Evolutionary conservation across 2,888 invertebrate species (phyloP), one percentile per base, ranked within the genome.

Genomic region (Bombylius discolor): DNA sequence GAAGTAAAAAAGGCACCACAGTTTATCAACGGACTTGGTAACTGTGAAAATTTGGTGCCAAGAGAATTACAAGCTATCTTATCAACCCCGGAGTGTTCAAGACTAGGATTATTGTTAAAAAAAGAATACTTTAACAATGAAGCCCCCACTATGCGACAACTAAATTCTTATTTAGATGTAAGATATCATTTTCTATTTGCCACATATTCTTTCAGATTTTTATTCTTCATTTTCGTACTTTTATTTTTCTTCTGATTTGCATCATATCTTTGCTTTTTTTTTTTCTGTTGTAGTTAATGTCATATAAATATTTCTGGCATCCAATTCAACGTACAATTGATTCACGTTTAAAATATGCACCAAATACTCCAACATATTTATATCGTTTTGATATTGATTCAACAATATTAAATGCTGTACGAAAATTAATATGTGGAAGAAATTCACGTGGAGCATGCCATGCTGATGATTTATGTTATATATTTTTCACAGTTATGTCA

Each of bases 381-480:
- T 73, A 74, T 59, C 69, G 73, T 39, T 73, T 73, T 55, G 72
- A 71, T 57, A 70, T 73, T 57, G 73, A 73, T 60, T 74, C 73
- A 4, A 68, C 71, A 58, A 64, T 70, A 61, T 73, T 73, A 47
- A 74, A 73, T 63, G 67, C 68, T 36, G 67, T 72, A 61, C 67
- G 71, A 36, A 71, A 68, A 55, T 66, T 72, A 49, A 69, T 66
- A 46, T 72, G 72, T 53, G 73, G 74, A 23, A 66, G 68, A 55
- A 69, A 70, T 60, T 64, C 69, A 45, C 68, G 71, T 42, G 73
- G 73, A 56, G 70, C 70, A 53, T 73, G 72, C 56, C 74, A 74
- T 59, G 74, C 66, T 4, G 74, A 74, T 63, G 74, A 74, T 63
- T 63, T 74, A 42, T 69, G 71, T 36, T 74, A 74, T 58, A 59